Conservation (phyloP, 1,140 invertebrate genomes). For the Drosophila ohnishii region DNA sequence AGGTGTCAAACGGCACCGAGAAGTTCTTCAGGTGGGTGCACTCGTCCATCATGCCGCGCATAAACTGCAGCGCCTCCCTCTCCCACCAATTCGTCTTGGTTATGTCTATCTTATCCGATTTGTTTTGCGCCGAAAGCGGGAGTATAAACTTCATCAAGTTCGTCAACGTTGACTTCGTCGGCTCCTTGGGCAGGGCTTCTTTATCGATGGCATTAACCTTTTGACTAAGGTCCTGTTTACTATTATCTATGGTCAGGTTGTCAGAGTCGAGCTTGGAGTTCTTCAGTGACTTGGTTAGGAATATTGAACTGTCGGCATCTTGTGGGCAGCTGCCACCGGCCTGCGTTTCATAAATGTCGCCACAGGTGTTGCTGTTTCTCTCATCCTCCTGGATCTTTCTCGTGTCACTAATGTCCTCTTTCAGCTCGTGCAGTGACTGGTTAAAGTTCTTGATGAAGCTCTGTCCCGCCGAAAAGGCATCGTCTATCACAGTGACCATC, state of each 20-base stretch:
- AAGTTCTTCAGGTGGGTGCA: conserved; percentile 98
- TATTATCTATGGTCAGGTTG: conserved; percentile 37
- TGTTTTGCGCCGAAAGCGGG: conserved; percentile 47
- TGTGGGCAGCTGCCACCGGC: conserved; percentile 3
- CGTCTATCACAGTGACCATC: conserved; percentile 89
- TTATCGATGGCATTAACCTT: conserved; percentile 25
- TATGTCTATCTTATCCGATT: conserved; percentile 82
- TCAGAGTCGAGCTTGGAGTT: conserved; percentile 38
- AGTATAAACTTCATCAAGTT: conserved; percentile 78
- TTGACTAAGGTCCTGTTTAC: conserved; percentile 27
- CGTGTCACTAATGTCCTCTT: conserved; percentile 80
- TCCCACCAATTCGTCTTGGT: conserved; percentile 86
- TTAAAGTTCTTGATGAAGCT: conserved; percentile 91
- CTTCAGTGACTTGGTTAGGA: conserved; percentile 45
- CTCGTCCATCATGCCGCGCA: conserved; percentile 99
- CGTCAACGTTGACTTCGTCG: conserved; percentile 59
- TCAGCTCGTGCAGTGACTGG: conserved; percentile 84
- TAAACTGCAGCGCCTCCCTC: conserved; percentile 94
- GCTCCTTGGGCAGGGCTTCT: conserved; percentile 6
- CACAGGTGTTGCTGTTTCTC: conserved; percentile 27
- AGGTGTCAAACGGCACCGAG: conserved; percentile 92
- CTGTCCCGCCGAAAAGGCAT: conserved; percentile 90
- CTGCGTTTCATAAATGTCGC: conserved; percentile 34
- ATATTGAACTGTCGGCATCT: conserved; percentile 50
- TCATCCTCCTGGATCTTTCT: conserved; percentile 53